Evolutionary conservation across 92 coral and sea anemone species (phyloP), one percentile per base, ranked within the genome.

Genomic region (Montipora capitata): DNA sequence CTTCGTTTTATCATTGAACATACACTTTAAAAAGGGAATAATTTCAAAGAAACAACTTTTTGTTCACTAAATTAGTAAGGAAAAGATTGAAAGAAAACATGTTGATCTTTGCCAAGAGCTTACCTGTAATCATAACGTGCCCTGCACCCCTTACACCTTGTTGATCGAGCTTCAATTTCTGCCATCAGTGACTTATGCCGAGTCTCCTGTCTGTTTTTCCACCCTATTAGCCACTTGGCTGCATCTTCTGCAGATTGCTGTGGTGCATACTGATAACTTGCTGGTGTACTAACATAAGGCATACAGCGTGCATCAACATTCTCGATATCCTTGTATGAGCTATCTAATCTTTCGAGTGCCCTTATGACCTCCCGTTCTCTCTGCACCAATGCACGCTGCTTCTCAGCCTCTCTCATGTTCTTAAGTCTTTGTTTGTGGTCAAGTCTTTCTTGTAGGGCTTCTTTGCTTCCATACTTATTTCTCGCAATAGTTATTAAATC

Each of bases 101-200:
- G 35, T 27, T 27, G 35, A 27, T 27, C 35, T 27, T 27, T 27
- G 35, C 35, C 35, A 27, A 16, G 10, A 57, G 6, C 87, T 73
- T n/a, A 97, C 99, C 98, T 92, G 91, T 94, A 94, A 80, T 97
- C 99, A 90, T 94, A 96, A 43, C 94, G 95, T n/a, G 99, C 98
- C 77, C 98, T 87, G 17, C 99, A 97, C 3, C 99, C 99, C 63
- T 97, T 95, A 27, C 99, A 97, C 38, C 98, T 90, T 12, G 95
- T 88, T n/a, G 99, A 94, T 58, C 99, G 80, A 15, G 98, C 95
- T 78, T 93, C 89, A 51, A 97, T 96, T 81, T 97, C 99, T 13
- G 98, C 98, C 78, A 94, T 80, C 14, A 97, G 73, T 51, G 94
- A 64, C 82, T 97, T 97, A 65, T 95, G 92, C 17, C 99, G 88